Evolutionary conservation across 2,113 vertebrate genomes (phyloP).

Genomic region (Taxidea taxus): DNA sequence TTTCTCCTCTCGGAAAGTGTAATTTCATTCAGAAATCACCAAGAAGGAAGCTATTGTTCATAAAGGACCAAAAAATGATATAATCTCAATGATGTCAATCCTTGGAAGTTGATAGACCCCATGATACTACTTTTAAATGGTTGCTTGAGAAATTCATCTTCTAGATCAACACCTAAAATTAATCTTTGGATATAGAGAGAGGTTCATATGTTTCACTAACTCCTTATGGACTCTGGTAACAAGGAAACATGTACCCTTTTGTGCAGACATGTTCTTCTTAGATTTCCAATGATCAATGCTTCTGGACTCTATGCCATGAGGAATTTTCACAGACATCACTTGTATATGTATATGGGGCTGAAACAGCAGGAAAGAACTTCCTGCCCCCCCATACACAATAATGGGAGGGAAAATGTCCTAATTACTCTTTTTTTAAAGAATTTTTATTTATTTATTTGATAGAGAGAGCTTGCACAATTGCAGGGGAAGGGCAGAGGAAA

Average conservation of each 20-base stretch:
- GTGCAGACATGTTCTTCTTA: not conserved
- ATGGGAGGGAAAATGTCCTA: not conserved
- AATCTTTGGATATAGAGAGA: not conserved
- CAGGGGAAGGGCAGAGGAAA: not conserved
- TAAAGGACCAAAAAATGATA: no score
- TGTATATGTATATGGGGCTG: rapidly evolving
- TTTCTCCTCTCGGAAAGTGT: not conserved
- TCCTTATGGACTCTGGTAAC: not conserved
- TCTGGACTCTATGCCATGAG: not conserved
- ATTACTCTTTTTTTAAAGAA: not conserved
- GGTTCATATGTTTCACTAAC: not conserved
- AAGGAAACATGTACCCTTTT: not conserved
- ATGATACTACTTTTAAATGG: not conserved
- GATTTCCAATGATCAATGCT: not conserved
- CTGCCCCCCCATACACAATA: no score
- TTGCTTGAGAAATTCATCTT: not conserved
- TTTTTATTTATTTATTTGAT: not conserved
- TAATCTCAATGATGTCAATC: rapidly evolving
- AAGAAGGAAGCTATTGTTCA: not conserved
- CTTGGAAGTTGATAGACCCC: not conserved
- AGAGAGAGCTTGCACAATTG: not conserved
- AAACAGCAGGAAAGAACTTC: not conserved
- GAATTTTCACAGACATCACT: not conserved
- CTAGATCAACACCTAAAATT: not conserved
- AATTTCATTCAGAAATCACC: not conserved